These are phyloP conservation scores for Moxostoma hubbsi DNA, from an alignment of 2,797 vertebrate genomes.

Conservation along the genomic window DNA sequence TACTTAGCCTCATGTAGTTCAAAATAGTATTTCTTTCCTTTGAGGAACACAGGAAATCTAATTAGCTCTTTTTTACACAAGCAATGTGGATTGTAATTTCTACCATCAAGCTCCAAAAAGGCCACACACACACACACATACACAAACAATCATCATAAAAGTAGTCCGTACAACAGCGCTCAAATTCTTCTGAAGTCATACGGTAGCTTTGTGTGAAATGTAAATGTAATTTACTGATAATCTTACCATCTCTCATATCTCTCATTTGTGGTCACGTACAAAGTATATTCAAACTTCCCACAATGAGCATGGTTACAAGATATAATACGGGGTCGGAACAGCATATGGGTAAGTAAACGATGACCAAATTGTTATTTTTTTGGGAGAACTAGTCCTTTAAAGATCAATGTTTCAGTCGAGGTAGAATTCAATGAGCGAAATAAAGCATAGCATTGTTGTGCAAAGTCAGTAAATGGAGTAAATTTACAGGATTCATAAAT, in stretches of 20 bases:
- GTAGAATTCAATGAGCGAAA: constrained; percentile 39
- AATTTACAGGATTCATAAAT: background rate
- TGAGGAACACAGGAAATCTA: background rate
- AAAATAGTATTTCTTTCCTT: background rate
- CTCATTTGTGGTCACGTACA: too few species aligned
- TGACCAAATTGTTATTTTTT: background rate
- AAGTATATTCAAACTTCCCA: too few species aligned
- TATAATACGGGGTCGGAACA: background rate
- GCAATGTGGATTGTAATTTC: background rate
- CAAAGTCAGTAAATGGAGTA: background rate
- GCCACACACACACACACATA: too few species aligned
- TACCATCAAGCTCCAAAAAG: background rate
- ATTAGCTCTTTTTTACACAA: background rate
- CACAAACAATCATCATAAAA: background rate
- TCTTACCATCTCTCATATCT: too few species aligned
- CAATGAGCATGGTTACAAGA: too few species aligned
- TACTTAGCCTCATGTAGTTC: constrained; percentile 12
- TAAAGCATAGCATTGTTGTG: background rate
- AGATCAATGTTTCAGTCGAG: constrained; percentile 31
- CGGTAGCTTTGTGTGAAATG: too few species aligned
- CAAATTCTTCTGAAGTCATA: background rate
- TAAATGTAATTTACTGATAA: too few species aligned
- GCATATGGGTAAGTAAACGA: background rate
- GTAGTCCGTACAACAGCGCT: background rate
- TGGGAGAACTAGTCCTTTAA: background rate